Conservation (phyloP, 1,140 invertebrate genomes). For the Heliconius congener region DNA sequence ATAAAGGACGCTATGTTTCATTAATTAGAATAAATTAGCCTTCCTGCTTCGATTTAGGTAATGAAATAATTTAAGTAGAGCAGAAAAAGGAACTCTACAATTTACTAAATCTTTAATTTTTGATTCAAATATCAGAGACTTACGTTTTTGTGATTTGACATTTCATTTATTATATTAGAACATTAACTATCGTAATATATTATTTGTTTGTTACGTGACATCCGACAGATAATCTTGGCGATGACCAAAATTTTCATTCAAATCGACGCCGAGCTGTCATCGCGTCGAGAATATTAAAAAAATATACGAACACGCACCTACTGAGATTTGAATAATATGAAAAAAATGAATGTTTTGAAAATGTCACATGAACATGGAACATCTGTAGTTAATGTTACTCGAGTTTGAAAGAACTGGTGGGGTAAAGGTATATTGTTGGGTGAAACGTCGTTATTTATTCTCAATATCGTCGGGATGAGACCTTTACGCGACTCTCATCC, state of each 20-base stretch:
- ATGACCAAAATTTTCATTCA: constrained; percentile 1
- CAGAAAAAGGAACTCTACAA: not conserved
- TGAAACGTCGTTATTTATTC: constrained; percentile 27
- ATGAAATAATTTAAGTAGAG: constrained; percentile 27
- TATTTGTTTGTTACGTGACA: constrained; percentile 19
- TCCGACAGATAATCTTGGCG: constrained; percentile 13
- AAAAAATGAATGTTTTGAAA: not conserved
- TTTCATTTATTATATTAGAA: not conserved
- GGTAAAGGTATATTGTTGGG: constrained; percentile 14
- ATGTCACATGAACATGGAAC: not conserved
- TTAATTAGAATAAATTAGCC: constrained; percentile 69
- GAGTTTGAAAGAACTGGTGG: constrained; percentile 1
- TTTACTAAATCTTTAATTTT: not conserved
- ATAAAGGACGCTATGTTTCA: constrained; percentile 43
- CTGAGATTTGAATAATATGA: not conserved
- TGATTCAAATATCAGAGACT: not conserved
- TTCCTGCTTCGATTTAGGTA: constrained; percentile 35
- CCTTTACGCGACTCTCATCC: constrained; percentile 68
- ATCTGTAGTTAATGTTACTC: constrained; percentile 1
- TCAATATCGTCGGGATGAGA: constrained; percentile 43
- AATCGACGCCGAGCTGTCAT: not conserved
- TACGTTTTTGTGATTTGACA: not conserved
- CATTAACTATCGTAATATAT: constrained; percentile 6
- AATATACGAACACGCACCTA: not conserved
- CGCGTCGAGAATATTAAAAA: constrained; percentile 22